Percentiles rank a stretch among this genome's conserved stretches.
Conservation (phyloP, 2,113 vertebrate genomes). For the human (Homo sapiens) region GRCh38 chr1:25867501-25868000, state of each 20-base stretch:
- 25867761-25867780: not conserved
- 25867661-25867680: not conserved
- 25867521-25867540: not conserved
- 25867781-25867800: not conserved
- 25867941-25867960: not conserved
- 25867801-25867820: not conserved
- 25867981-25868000: not conserved
- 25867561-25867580: not conserved
- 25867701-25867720: not conserved
- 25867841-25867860: not conserved
- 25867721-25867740: not conserved
- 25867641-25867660: not conserved
- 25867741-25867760: no score
- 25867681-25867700: not conserved
- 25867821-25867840: not conserved
- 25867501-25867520: not conserved
- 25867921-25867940: not conserved
- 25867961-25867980: not conserved
- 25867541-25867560: not conserved
- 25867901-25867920: no score
- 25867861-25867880: not conserved
- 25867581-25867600: not conserved
- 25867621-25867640: not conserved
- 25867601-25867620: not conserved
- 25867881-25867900: not conserved